Evolutionary conservation across 2,113 vertebrate genomes (phyloP).

Genomic region (Pyrgilauda ruficollis): DNA sequence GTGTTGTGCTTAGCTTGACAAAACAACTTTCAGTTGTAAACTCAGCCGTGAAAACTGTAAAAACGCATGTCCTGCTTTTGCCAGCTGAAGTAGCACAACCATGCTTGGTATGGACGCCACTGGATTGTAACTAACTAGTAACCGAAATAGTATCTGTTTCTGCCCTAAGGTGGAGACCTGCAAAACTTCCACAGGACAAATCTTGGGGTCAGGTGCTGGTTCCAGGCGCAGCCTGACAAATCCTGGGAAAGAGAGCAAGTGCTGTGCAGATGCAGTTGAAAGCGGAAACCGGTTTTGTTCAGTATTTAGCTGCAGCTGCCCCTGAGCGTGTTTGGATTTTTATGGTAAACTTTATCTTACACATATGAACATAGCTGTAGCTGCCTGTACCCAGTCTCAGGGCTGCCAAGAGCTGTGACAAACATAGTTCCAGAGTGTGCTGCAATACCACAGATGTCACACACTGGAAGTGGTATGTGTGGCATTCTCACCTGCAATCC

Average conservation of each 20-base stretch:
- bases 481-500: neutral
- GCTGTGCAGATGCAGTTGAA: neutral
- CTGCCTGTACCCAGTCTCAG: neutral
- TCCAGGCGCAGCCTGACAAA: neutral
- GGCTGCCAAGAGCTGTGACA: neutral
- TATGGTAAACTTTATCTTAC: neutral
- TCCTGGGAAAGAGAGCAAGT: neutral
- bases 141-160: neutral
- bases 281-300: neutral
- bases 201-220: neutral
- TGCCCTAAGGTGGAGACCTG: neutral
- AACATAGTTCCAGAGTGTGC: neutral
- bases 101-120: neutral
- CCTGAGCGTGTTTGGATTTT: neutral
- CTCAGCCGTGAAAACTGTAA: neutral
- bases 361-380: neutral
- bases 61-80: neutral
- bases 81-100: neutral
- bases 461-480: neutral
- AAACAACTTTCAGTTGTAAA: neutral
- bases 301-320: neutral
- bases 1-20: neutral
- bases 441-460: neutral
- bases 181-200: neutral
- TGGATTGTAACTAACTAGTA: neutral